phyloP scores from a whole-genome alignment of 2,888 invertebrate genomes.

The Caenorhabditis macrosperma region DNA sequence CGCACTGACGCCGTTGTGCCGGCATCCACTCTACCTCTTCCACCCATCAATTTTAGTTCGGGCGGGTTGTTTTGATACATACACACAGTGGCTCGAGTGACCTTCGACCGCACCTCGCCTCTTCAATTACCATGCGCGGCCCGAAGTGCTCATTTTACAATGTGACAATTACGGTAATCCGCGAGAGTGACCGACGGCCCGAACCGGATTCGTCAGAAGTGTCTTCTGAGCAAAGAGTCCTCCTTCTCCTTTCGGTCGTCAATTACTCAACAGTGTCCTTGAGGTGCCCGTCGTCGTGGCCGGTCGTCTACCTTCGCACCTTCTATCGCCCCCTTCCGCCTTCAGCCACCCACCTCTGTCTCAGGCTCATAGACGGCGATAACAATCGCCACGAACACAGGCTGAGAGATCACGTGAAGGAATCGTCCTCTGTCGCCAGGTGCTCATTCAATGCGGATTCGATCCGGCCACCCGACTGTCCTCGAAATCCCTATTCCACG shows the following conservation, averaged over 20 bases:
- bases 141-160: slow-evolving; percentile 52
- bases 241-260: slow-evolving; percentile 6
- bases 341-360: not conserved
- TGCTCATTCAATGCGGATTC: not conserved
- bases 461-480: not conserved
- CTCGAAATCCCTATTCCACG: slow-evolving; percentile 16
- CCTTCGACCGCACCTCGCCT: slow-evolving; percentile 30
- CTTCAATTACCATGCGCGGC: slow-evolving; percentile 52
- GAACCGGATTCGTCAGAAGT: slow-evolving; percentile 4
- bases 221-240: slow-evolving; percentile 31
- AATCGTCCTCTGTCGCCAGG: slow-evolving; percentile 24
- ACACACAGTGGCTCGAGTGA: slow-evolving; percentile 38
- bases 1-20: slow-evolving; percentile 50
- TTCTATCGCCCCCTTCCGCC: not conserved
- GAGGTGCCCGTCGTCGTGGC: slow-evolving; percentile 17
- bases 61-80: slow-evolving; percentile 53
- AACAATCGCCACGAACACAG: slow-evolving; percentile 4
- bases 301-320: slow-evolving; percentile 17
- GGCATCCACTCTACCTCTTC: slow-evolving; percentile 38
- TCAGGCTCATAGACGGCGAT: slow-evolving; percentile 38
- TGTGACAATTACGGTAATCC: slow-evolving; percentile 35
- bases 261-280: slow-evolving; percentile 47
- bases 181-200: slow-evolving; percentile 3
- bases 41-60: slow-evolving; percentile 55
- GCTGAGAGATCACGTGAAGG: not conserved